phyloP scores from a whole-genome alignment of 2,113 vertebrate species.

The Scytalopus superciliaris region DNA sequence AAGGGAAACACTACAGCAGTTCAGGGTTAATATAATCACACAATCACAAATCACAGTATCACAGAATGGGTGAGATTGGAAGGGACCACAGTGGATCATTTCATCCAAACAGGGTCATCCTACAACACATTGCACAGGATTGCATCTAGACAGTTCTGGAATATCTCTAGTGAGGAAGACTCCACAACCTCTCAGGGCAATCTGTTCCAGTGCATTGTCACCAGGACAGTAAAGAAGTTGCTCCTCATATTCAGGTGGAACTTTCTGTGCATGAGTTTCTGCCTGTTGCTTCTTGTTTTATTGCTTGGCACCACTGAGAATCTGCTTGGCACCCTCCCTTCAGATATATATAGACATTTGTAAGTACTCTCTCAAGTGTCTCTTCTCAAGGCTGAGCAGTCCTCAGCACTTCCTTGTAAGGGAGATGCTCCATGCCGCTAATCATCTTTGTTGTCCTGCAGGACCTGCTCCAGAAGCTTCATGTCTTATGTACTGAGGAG shows the following conservation, averaged over 20 bases:
- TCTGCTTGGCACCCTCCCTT: not conserved
- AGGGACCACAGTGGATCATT: not conserved
- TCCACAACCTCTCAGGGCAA: not conserved
- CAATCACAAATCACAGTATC: not conserved
- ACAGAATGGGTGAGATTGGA: not conserved
- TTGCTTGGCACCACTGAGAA: not conserved
- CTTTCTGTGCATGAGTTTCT: not conserved
- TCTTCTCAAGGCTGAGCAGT: not conserved
- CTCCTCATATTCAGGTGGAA: not conserved
- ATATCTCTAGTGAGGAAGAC: not conserved
- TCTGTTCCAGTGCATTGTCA: not conserved
- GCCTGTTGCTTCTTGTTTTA: not conserved
- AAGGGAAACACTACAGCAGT: not conserved
- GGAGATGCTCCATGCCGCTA: not conserved
- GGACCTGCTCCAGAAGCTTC: not conserved
- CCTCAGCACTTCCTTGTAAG: not conserved
- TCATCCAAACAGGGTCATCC: not conserved
- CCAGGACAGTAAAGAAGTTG: not conserved
- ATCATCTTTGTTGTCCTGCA: not conserved
- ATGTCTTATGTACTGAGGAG: not conserved
- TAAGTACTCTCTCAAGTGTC: not conserved
- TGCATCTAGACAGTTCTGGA: not conserved
- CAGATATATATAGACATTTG: not conserved
- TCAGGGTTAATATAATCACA: not conserved
- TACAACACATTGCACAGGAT: not conserved